Conservation (phyloP, 2,797 vertebrate genomes). For the Ptychadena robeensis region DNA sequence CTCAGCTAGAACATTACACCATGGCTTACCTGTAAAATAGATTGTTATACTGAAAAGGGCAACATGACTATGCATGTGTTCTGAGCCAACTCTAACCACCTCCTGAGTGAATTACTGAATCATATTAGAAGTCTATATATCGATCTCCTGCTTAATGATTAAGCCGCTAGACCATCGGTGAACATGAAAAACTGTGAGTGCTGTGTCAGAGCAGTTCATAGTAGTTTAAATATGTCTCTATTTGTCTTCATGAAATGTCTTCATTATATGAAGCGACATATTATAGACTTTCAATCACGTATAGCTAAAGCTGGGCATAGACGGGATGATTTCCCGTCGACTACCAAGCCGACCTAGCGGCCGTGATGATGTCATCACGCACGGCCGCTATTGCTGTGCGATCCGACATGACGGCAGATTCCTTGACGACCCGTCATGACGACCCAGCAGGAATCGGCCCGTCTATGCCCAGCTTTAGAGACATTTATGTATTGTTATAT, state of each 20-base stretch:
- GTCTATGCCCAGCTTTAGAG: no score
- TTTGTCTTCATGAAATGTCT: slow-evolving; percentile 21
- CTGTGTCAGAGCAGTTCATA: background rate
- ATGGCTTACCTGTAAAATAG: background rate
- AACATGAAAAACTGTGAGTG: slow-evolving; percentile 29
- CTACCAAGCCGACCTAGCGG: no score
- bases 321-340: no score
- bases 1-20: background rate
- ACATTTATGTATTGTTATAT: background rate
- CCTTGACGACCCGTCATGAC: no score
- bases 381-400: no score
- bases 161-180: slow-evolving; percentile 12
- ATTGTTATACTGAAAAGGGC: slow-evolving; percentile 7
- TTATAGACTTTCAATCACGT: background rate
- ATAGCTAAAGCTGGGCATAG: no score
- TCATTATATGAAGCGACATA: slow-evolving; percentile 1
- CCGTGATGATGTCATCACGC: no score
- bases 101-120: slow-evolving; percentile 16
- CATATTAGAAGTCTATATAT: slow-evolving; percentile 33
- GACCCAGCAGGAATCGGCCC: no score
- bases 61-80: slow-evolving; percentile 5
- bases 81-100: slow-evolving; percentile 2
- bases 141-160: slow-evolving; percentile 20
- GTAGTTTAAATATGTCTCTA: background rate
- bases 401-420: no score